These are phyloP conservation scores for Iguana delicatissima DNA, from an alignment of 2,797 vertebrate genomes.

Conservation along the genomic window DNA sequence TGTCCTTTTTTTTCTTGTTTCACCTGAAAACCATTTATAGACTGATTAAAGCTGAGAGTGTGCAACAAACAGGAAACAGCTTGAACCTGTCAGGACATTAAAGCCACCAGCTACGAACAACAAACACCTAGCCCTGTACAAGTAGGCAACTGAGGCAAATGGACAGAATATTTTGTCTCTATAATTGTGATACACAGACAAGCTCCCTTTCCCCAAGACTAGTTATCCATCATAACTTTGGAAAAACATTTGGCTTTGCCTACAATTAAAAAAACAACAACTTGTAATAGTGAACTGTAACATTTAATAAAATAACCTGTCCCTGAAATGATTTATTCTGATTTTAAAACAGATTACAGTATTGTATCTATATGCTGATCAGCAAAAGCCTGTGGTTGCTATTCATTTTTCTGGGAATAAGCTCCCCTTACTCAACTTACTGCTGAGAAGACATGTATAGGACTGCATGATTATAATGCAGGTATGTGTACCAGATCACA, in stretches of 20 bases:
- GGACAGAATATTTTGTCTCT: neutral
- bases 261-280: neutral
- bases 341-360: neutral
- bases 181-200: neutral
- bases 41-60: neutral
- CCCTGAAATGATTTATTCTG: neutral
- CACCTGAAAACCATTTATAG: neutral
- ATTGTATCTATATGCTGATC: neutral
- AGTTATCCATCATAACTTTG: neutral
- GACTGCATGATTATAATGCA: neutral
- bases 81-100: conserved; percentile 15
- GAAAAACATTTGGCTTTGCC: neutral
- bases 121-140: neutral
- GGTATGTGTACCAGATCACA: neutral
- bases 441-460: neutral
- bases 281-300: neutral
- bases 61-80: conserved; percentile 5
- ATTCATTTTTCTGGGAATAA: neutral
- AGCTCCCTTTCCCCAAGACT: neutral
- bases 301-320: neutral
- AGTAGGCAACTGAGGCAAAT: neutral
- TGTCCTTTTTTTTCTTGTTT: no score
- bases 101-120: neutral
- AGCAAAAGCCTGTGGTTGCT: neutral
- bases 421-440: neutral